A percentile compares a stretch with the other conserved stretches of the same genome.
Conservation (phyloP, 1,140 invertebrate genomes). For the Drosophila kepulauana region DNA sequence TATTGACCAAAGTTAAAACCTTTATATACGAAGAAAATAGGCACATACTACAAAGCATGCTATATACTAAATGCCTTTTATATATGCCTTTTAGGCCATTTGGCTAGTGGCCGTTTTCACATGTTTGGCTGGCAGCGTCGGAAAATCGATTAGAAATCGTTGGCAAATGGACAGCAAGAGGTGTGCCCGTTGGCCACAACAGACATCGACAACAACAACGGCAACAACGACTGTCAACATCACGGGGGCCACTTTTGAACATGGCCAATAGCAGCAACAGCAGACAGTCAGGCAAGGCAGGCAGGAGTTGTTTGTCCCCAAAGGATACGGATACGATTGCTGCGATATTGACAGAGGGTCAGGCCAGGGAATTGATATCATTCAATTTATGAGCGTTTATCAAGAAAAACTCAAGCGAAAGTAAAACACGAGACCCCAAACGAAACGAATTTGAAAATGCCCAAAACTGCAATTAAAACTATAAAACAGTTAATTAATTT, state of each 20-base stretch:
- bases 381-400: slow-evolving; percentile 44
- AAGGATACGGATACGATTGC: slow-evolving; percentile 35
- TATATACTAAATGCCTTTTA: not conserved
- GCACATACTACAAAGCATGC: not conserved
- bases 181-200: slow-evolving; percentile 72
- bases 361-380: slow-evolving; percentile 19
- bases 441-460: slow-evolving; percentile 40
- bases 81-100: slow-evolving; percentile 19
- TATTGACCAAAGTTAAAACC: slow-evolving; percentile 57
- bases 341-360: slow-evolving; percentile 17
- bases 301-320: slow-evolving; percentile 10
- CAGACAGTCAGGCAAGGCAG: too few species aligned
- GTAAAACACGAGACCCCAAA: slow-evolving; percentile 19
- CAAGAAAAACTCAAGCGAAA: slow-evolving; percentile 44
- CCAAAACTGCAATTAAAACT: slow-evolving; percentile 69
- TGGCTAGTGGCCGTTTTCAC: slow-evolving; percentile 54
- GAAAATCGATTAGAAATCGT: slow-evolving; percentile 82
- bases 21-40: not conserved
- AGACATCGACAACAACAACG: slow-evolving; percentile 25
- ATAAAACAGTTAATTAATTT: slow-evolving; percentile 79
- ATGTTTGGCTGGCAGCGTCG: slow-evolving; percentile 53
- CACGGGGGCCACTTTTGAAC: slow-evolving; percentile 22
- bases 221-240: slow-evolving; percentile 22
- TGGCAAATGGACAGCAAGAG: slow-evolving; percentile 81
- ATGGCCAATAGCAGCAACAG: not conserved